phyloP scores from a whole-genome alignment of 1,140 invertebrate genomes.

The Calycopis cecrops region DNA sequence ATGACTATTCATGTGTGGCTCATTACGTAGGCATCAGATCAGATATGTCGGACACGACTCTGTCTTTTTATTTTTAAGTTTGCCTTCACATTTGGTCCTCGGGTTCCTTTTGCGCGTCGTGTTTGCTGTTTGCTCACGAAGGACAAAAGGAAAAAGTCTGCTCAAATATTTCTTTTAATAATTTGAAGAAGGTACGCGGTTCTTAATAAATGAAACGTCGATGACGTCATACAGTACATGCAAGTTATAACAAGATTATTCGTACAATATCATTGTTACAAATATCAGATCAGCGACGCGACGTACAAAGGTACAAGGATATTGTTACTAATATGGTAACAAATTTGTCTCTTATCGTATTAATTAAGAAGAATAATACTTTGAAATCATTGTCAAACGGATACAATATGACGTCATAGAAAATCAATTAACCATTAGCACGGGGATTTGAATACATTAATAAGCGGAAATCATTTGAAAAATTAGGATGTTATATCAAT shows the following conservation, averaged over 20 bases:
- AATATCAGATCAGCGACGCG: no score
- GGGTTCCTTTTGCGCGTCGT: slow-evolving; percentile 46
- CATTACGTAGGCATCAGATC: slow-evolving; percentile 35
- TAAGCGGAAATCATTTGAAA: not conserved
- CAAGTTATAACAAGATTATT: not conserved
- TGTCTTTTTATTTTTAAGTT: slow-evolving; percentile 37
- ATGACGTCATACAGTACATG: not conserved
- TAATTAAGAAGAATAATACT: not conserved
- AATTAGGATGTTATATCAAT: not conserved
- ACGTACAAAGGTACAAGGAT: no score
- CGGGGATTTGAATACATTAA: not conserved
- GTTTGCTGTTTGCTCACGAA: slow-evolving; percentile 42
- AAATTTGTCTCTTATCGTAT: not conserved
- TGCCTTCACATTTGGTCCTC: slow-evolving; percentile 52
- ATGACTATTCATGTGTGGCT: slow-evolving; percentile 19
- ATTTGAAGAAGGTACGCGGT: slow-evolving; percentile 20
- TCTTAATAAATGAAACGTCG: not conserved
- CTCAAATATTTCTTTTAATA: slow-evolving; percentile 35
- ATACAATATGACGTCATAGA: not conserved
- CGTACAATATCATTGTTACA: no score
- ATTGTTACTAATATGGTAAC: no score
- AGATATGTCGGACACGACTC: slow-evolving; percentile 34
- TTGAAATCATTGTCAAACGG: not conserved
- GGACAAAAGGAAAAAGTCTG: slow-evolving; percentile 48
- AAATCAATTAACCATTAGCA: no score